These are phyloP conservation scores for Synanthedon tipuliformis DNA, from an alignment of 2,888 invertebrate genomes.

Conservation along the genomic window DNA sequence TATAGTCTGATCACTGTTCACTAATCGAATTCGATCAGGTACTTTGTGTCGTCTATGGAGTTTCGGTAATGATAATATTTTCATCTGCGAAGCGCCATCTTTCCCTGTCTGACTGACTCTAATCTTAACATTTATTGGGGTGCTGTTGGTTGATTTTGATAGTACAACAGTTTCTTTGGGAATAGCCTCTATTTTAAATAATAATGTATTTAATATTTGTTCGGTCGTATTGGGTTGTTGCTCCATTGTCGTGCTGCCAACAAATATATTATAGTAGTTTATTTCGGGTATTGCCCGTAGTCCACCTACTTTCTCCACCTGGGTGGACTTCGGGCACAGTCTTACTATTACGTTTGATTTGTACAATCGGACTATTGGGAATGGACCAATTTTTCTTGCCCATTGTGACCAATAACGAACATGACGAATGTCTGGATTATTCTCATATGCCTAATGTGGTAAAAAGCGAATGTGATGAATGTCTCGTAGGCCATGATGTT, in stretches of 20 bases:
- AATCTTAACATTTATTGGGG: constrained; percentile 44
- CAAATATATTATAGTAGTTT: not conserved
- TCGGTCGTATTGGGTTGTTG: constrained; percentile 20
- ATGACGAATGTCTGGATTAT: no score
- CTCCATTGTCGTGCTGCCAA: constrained; percentile 14
- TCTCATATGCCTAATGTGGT: no score
- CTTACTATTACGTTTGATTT: no score
- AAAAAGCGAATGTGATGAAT: no score
- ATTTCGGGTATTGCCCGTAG: not conserved
- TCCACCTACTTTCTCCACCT: no score
- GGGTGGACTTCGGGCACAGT: no score
- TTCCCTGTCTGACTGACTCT: constrained; percentile 39
- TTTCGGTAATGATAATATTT: constrained; percentile 27
- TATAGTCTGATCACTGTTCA: constrained; percentile 50
- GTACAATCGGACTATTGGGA: no score
- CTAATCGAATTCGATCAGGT: constrained; percentile 28
- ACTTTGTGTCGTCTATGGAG: constrained; percentile 10
- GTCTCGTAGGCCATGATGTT: no score
- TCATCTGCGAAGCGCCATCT: constrained; percentile 12
- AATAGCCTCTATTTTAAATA: constrained; percentile 43
- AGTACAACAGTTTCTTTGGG: constrained; percentile 22
- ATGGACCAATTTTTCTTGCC: no score
- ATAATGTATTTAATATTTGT: constrained; percentile 30
- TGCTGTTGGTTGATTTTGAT: constrained; percentile 16
- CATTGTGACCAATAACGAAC: no score